A percentile compares a stretch with the other conserved stretches of the same genome.
Conservation (phyloP, 92 coral and sea anemone species). For the Bergia puertoricense region DNA sequence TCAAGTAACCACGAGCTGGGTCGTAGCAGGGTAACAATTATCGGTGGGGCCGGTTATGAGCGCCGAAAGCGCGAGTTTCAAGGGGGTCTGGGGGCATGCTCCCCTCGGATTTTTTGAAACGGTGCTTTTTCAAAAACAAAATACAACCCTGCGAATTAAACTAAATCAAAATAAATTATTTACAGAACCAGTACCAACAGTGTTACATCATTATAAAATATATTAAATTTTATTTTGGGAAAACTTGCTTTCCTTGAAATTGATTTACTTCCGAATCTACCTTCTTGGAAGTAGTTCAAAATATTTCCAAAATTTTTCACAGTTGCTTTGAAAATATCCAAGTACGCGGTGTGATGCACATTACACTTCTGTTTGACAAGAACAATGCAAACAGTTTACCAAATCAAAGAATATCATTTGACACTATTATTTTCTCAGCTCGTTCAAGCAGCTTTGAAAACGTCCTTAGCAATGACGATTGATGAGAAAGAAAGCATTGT, state of each 20-base stretch:
- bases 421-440: neutral
- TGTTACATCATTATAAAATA: neutral
- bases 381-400: too few relatives aligned
- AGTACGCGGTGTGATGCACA: neutral
- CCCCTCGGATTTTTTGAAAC: too few relatives aligned
- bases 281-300: neutral
- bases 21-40: too few relatives aligned
- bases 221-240: neutral
- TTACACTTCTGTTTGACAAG: neutral
- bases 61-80: too few relatives aligned
- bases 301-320: neutral
- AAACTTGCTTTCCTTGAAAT: neutral
- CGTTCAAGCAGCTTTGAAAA: neutral
- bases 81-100: too few relatives aligned
- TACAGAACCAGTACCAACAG: neutral
- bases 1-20: too few relatives aligned
- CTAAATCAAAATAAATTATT: neutral
- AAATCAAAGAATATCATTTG: neutral
- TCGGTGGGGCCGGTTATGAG: too few relatives aligned
- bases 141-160: neutral
- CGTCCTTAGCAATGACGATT: neutral
- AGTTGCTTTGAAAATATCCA: neutral
- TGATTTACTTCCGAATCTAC: neutral
- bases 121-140: too few relatives aligned
- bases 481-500: too few relatives aligned